A percentile compares a stretch with the other conserved stretches of the same genome.
phyloP scores from a whole-genome alignment of 2,113 vertebrate genomes.

The Mormoops blainvillei region DNA sequence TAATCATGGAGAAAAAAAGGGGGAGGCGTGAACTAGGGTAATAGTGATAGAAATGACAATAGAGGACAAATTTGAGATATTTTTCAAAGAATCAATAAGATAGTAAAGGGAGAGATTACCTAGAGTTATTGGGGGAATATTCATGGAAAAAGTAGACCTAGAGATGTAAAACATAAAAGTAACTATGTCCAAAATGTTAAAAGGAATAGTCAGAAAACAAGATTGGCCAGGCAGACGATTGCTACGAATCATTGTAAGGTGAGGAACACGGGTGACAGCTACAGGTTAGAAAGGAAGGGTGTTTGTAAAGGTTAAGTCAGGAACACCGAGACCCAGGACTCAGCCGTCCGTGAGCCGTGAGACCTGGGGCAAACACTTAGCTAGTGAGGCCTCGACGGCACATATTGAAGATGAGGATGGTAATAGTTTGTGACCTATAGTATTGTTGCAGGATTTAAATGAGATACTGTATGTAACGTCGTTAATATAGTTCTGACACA shows the following conservation, averaged over 20 bases:
- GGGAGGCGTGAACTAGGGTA: background rate
- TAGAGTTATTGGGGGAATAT: background rate
- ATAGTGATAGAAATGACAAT: background rate
- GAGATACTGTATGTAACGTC: background rate
- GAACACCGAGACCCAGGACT: background rate
- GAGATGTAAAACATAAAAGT: background rate
- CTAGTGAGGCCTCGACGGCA: background rate
- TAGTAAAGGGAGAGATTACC: background rate
- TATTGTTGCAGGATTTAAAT: conserved; percentile 1
- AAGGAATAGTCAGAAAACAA: background rate
- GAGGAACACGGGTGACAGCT: background rate
- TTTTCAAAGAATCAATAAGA: background rate
- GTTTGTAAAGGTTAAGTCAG: background rate
- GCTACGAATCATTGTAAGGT: background rate
- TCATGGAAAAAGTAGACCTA: background rate
- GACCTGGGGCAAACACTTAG: background rate
- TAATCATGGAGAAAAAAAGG: background rate
- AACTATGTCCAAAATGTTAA: background rate
- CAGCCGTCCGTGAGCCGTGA: background rate
- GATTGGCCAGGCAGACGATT: background rate
- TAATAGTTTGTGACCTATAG: background rate
- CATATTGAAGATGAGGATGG: background rate
- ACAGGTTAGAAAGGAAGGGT: background rate
- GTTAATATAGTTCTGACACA: background rate
- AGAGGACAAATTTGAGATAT: background rate